Base-by-base conservation (phyloP, 2,113 vertebrate genomes). In the Etia nguti region DNA sequence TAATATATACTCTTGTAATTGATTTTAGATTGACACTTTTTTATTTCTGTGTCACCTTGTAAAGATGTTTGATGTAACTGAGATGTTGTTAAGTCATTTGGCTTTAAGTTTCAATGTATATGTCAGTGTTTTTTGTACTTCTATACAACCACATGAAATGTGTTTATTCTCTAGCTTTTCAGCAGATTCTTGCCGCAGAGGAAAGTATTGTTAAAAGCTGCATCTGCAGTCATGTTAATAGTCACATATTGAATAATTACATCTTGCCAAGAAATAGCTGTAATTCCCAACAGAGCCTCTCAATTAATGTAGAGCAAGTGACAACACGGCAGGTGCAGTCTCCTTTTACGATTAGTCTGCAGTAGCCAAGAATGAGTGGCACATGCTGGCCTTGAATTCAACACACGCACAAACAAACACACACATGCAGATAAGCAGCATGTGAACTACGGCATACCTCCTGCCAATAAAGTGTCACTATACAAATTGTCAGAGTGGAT, bases 321-420 rank as follows among this genome's bases (percentile, higher is more conserved):
- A 89, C 89, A 91, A 87, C 83, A 89, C 18, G 82, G 68, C 91
- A 92, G 90, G 86, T 93, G 92, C 16, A 3, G 13, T 92, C 73
- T 96, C 90, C 15, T 92, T 94, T 96, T 95, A 95, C 90, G 62
- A 89, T 94, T 93, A 92, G 85, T 93, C 79, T 85, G 94, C 92
- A 92, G 57, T 48, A 50, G 83, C 73, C 80, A 88, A 85, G 85
- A 89, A 48, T 82, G 48, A 83, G 38, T 6, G 68, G n/a, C 65
- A 80, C 79, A 54, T 20, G 5, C 12, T 54, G 80, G 31, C 59
- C 8, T 6, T 79, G 79, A 82, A 65, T 81, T 13, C 48, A 82
- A 65, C 34, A 43, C 79, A 84, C 26, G 26, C 56, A 46, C 68
- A 73, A 43, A 46, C 38, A 75, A 16, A 46, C 38, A 75, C 29